A percentile compares a stretch with the other conserved stretches of the same genome.
Conservation (phyloP, 2,888 invertebrate species). For the Syrista parreyssii region DNA sequence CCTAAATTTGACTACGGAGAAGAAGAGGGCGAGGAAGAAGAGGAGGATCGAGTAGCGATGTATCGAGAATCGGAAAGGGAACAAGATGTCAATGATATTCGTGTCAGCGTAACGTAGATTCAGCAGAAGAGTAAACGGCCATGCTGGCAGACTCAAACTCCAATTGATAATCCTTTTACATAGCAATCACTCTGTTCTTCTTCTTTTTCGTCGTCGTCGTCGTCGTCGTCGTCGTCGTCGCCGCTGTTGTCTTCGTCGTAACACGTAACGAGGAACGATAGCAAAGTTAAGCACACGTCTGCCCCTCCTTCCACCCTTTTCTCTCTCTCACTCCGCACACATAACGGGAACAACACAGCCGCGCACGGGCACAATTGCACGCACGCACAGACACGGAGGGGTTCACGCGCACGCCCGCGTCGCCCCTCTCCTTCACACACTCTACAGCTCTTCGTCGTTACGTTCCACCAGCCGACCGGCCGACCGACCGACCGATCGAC, state of each 20-base stretch:
- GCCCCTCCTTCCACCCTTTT: neutral
- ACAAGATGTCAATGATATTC: neutral
- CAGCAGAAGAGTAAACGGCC: neutral
- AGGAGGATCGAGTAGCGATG: constrained; percentile 29
- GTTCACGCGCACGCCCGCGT: neutral
- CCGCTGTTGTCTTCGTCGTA: constrained; percentile 23
- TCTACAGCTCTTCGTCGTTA: neutral
- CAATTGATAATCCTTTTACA: neutral
- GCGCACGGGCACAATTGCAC: neutral
- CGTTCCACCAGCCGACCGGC: constrained; percentile 10
- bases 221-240: too few species aligned
- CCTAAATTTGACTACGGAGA: neutral
- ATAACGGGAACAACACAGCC: neutral
- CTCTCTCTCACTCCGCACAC: neutral
- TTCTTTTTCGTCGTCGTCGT: neutral
- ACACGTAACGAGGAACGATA: neutral
- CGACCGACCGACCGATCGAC: constrained; percentile 23
- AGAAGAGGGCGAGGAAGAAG: constrained; percentile 26
- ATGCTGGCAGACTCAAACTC: neutral
- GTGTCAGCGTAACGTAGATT: neutral
- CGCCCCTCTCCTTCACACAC: neutral
- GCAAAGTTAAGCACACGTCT: neutral
- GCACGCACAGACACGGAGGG: neutral
- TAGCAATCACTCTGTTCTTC: neutral
- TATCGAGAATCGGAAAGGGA: neutral